A percentile compares a stretch with the other conserved stretches of the same genome.
phyloP scores from a whole-genome alignment of 2,797 vertebrate genomes.

The Craterocephalus amniculus region DNA sequence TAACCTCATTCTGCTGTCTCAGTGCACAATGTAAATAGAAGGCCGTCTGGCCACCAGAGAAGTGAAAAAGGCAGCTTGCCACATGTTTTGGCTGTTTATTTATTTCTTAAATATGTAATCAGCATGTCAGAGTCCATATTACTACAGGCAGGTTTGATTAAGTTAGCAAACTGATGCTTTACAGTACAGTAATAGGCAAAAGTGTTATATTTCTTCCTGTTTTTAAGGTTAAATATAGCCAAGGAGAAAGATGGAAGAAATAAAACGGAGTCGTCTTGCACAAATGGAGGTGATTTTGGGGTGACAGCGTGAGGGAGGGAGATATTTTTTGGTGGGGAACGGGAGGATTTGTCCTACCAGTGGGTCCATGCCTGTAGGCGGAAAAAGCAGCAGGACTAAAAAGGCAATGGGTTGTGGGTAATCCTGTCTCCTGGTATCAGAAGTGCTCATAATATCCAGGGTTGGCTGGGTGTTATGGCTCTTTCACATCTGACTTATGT shows the following conservation, averaged over 20 bases:
- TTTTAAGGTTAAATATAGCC: conserved; percentile 62
- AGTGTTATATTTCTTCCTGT: conserved; percentile 17
- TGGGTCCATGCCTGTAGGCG: conserved; percentile 59
- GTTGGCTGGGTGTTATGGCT: conserved; percentile 46
- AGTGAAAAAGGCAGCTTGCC: conserved; percentile 20
- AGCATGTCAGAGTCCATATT: conserved; percentile 4
- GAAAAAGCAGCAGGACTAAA: conserved; percentile 60
- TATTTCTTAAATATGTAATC: conserved; percentile 57
- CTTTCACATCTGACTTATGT: conserved; percentile 10
- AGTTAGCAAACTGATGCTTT: conserved; percentile 10
- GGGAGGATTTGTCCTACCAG: conserved; percentile 52
- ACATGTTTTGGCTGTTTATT: conserved; percentile 65
- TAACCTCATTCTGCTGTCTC: conserved; percentile 74
- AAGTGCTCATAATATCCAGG: conserved; percentile 46
- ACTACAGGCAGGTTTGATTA: conserved; percentile 2
- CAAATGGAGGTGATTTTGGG: conserved; percentile 59
- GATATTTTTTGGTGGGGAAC: conserved; percentile 9
- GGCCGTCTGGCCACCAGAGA: conserved; percentile 21
- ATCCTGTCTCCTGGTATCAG: conserved; percentile 58
- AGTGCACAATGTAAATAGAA: conserved; percentile 67
- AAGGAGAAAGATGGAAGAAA: conserved; percentile 34
- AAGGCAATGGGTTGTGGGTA: conserved; percentile 68
- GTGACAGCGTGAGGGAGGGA: conserved; percentile 31
- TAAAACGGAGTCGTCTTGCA: conserved; percentile 24
- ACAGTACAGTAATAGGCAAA: conserved; percentile 19